Conservation (phyloP, 2,888 invertebrate species). For the Prosopocoilus inquinatus region DNA sequence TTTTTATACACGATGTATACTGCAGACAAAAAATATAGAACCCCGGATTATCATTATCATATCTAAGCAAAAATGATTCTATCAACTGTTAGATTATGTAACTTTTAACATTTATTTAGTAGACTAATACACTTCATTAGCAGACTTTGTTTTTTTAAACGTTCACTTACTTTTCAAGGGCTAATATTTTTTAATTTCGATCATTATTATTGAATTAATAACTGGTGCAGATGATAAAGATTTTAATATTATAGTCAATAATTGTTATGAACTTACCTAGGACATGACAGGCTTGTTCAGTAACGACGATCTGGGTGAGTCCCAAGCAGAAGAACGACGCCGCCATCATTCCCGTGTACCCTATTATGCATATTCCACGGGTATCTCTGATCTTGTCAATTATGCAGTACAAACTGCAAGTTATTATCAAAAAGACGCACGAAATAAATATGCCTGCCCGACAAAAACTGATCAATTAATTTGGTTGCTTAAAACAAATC, state of each 20-base stretch:
- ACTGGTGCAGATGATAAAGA: too few relatives aligned
- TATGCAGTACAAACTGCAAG: slow-evolving; percentile 22
- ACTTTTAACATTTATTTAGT: neutral
- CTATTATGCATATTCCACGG: slow-evolving; percentile 37
- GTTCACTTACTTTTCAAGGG: too few relatives aligned
- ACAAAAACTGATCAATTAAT: neutral
- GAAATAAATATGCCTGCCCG: slow-evolving; percentile 28
- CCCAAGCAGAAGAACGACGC: slow-evolving; percentile 37
- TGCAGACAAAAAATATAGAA: too few relatives aligned
- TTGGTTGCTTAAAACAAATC: neutral
- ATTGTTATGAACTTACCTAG: slow-evolving; percentile 33
- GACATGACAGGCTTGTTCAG: slow-evolving; percentile 31
- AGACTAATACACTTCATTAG: neutral
- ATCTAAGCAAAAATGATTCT: too few relatives aligned
- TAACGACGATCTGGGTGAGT: slow-evolving; percentile 31
- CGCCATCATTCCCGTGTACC: slow-evolving; percentile 37
- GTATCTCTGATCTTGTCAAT: slow-evolving; percentile 27
- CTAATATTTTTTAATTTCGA: too few relatives aligned
- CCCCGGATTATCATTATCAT: too few relatives aligned
- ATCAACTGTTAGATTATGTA: too few relatives aligned
- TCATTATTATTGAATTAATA: too few relatives aligned
- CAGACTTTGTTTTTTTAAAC: too few relatives aligned
- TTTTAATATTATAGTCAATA: neutral
- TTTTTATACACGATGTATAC: too few relatives aligned
- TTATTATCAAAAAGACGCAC: slow-evolving; percentile 22